These are phyloP conservation scores for Sebastes schlegelii DNA, from an alignment of 2,113 vertebrate genomes.

Conservation along the genomic window DNA sequence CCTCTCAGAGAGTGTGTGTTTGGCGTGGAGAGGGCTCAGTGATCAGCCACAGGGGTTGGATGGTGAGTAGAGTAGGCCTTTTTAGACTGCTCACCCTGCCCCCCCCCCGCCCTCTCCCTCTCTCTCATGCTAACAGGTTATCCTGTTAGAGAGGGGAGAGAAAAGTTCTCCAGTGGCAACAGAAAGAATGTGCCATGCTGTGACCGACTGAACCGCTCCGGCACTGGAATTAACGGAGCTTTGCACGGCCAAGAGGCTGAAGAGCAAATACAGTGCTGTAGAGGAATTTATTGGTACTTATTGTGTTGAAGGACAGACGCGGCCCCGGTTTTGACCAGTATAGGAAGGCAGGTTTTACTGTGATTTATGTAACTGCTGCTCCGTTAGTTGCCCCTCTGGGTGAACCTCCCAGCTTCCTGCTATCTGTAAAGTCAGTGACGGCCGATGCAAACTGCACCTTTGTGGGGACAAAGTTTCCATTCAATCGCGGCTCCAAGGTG, in stretches of 20 bases:
- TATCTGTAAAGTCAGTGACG: constrained; percentile 56
- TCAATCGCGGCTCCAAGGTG: constrained; percentile 54
- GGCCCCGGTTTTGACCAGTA: constrained; percentile 54
- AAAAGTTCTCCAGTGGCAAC: constrained; percentile 85
- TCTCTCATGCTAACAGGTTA: constrained; percentile 72
- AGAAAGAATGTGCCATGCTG: constrained; percentile 85
- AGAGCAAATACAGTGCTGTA: constrained; percentile 69
- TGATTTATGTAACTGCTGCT: constrained; percentile 56
- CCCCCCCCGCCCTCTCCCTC: constrained; percentile 34
- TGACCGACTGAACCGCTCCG: constrained; percentile 70
- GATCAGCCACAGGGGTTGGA: constrained; percentile 72
- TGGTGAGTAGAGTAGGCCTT: constrained; percentile 76
- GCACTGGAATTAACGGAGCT: constrained; percentile 76
- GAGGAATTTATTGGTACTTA: constrained; percentile 74
- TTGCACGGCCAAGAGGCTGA: constrained; percentile 63
- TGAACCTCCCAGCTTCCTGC: constrained; percentile 46
- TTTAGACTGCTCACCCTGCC: constrained; percentile 59
- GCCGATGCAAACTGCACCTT: constrained; percentile 60
- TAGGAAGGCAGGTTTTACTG: constrained; percentile 39
- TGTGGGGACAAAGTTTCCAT: constrained; percentile 71
- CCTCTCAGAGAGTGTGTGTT: constrained; percentile 47
- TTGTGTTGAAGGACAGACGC: constrained; percentile 68
- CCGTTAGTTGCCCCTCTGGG: constrained; percentile 53
- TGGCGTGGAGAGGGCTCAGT: constrained; percentile 67
- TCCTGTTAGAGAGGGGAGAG: constrained; percentile 77